These are phyloP conservation scores for Volucella inanis DNA, from an alignment of 2,888 invertebrate genomes.

Conservation along the genomic window DNA sequence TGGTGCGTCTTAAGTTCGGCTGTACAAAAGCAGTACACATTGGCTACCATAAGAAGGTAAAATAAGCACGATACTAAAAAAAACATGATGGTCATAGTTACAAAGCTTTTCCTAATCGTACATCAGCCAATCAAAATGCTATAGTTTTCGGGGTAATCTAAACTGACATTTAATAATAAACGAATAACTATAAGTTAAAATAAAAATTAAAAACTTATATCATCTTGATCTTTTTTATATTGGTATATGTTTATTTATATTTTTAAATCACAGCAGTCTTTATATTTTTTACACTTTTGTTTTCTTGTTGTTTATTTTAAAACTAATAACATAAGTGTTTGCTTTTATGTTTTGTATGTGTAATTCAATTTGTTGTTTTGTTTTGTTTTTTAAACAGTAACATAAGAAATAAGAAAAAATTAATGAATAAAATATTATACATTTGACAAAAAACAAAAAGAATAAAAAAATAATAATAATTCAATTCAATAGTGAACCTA, in stretches of 20 bases:
- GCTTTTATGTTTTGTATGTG: constrained; percentile 37
- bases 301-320: constrained; percentile 37
- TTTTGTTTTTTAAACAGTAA: neutral
- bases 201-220: neutral
- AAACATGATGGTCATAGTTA: too few species aligned
- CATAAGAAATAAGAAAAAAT: constrained; percentile 37
- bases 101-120: too few species aligned
- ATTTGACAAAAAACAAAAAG: constrained; percentile 40
- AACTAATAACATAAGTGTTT: constrained; percentile 61
- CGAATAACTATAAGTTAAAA: too few species aligned
- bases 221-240: constrained; percentile 66
- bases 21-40: too few species aligned
- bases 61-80: too few species aligned
- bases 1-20: too few species aligned
- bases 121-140: too few species aligned
- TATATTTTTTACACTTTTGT: constrained; percentile 77
- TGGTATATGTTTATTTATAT: constrained; percentile 78
- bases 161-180: too few species aligned
- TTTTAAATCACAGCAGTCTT: constrained; percentile 83
- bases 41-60: too few species aligned
- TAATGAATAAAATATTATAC: constrained; percentile 44
- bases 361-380: constrained; percentile 33
- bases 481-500: constrained; percentile 16
- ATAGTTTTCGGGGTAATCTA: too few species aligned
- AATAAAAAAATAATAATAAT: constrained; percentile 15